Conservation (phyloP, 2,888 invertebrate species). For the Drosophila falleni region DNA sequence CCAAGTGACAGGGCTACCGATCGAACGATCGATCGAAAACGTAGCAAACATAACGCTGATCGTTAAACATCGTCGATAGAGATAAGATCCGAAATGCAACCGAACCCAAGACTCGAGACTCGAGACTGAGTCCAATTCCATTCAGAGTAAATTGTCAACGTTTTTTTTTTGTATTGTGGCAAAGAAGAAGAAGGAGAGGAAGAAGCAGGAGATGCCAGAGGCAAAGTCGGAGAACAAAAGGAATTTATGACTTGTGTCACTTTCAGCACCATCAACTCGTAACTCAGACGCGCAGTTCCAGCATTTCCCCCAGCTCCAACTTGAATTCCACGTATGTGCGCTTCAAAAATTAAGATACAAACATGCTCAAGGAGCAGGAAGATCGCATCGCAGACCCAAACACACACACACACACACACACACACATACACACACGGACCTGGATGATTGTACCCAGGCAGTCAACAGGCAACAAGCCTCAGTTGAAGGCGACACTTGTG, state of each 20-base stretch:
- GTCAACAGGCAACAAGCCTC: conserved; percentile 26
- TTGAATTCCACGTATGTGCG: conserved; percentile 77
- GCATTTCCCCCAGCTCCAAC: conserved; percentile 14
- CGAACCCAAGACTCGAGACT: conserved; percentile 13
- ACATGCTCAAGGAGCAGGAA: conserved; percentile 74
- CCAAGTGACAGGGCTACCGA: conserved; percentile 74
- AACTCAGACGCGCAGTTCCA: conserved; percentile 72
- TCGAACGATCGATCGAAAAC: conserved; percentile 60
- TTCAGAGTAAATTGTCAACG: conserved; percentile 74
- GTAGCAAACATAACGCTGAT: conserved; percentile 62
- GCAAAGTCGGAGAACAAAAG: conserved; percentile 55
- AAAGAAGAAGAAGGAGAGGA: not conserved
- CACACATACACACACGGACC: conserved; percentile 32
- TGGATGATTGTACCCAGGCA: conserved; percentile 54
- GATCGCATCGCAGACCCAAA: conserved; percentile 61
- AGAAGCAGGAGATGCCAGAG: conserved; percentile 21
- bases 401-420: conserved; percentile 22
- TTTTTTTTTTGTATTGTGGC: conserved; percentile 8
- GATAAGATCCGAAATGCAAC: conserved; percentile 55
- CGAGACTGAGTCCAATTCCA: conserved; percentile 67
- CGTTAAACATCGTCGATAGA: conserved; percentile 35
- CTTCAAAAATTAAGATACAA: conserved; percentile 80
- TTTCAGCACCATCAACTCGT: conserved; percentile 81
- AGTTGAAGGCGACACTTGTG: conserved; percentile 64
- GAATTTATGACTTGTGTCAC: conserved; percentile 84